phyloP scores from a whole-genome alignment of 2,113 vertebrate genomes.

The Vicugna pacos region DNA sequence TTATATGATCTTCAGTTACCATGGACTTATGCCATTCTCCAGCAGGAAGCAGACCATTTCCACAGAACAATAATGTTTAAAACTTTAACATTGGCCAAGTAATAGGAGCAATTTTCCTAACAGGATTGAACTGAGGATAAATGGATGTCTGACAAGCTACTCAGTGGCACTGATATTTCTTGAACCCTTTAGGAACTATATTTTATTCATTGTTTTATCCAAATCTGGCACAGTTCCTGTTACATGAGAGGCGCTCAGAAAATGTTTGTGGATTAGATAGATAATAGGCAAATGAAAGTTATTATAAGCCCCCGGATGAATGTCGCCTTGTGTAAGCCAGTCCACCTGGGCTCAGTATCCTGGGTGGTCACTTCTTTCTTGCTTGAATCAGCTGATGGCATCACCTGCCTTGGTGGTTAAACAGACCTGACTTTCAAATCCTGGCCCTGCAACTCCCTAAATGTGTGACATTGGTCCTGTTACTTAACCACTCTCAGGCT shows the following conservation, averaged over 20 bases:
- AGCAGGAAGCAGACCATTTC: constrained; percentile 64
- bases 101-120: constrained; percentile 68
- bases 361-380: not conserved
- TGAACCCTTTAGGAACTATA: not conserved
- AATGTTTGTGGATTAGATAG: not conserved
- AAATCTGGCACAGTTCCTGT: not conserved
- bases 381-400: not conserved
- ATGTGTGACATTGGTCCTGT: not conserved
- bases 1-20: constrained; percentile 57
- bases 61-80: constrained; percentile 72
- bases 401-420: not conserved
- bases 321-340: not conserved
- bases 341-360: not conserved
- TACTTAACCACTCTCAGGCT: not conserved
- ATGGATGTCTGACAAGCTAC: constrained; percentile 44
- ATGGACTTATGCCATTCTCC: constrained; percentile 34
- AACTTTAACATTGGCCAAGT: constrained; percentile 65
- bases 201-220: constrained; percentile 42
- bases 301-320: not conserved
- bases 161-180: not conserved
- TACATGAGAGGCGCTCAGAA: not conserved
- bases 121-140: constrained; percentile 59
- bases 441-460: not conserved
- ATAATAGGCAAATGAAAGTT: not conserved
- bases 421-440: not conserved